Evolutionary conservation across 2,113 vertebrate genomes (phyloP).

Genomic region (Syrmaticus mikado): DNA sequence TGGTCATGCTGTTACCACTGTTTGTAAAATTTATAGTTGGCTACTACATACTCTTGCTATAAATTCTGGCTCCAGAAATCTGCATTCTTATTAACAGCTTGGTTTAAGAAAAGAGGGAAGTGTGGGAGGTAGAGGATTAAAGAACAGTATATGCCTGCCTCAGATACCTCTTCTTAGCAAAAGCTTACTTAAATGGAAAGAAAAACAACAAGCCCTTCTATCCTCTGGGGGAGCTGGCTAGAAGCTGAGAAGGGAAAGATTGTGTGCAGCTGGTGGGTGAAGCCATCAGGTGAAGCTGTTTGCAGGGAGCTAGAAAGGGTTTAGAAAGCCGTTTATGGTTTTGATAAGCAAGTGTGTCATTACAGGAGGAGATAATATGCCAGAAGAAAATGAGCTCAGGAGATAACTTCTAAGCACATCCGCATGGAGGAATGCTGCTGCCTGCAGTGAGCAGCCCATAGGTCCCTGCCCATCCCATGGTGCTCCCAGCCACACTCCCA

Average conservation of each 20-base stretch:
- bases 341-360: background rate
- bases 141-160: constrained; percentile 29
- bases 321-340: background rate
- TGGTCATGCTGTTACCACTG: constrained; percentile 21
- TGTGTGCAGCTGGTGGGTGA: background rate
- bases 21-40: constrained; percentile 24
- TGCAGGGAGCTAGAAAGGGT: constrained; percentile 23
- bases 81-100: constrained; percentile 67
- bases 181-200: constrained; percentile 45
- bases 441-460: background rate
- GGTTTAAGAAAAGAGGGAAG: constrained; percentile 34
- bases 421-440: background rate
- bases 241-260: constrained; percentile 18
- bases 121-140: constrained; percentile 64
- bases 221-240: background rate
- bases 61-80: constrained; percentile 54
- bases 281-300: constrained; percentile 22
- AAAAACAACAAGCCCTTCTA: background rate
- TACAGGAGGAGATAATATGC: background rate
- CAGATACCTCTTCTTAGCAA: constrained; percentile 57
- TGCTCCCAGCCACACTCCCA: background rate
- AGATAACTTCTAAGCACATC: background rate
- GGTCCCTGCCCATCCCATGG: background rate
- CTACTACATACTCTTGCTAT: constrained; percentile 10
- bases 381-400: background rate